Base-by-base conservation (phyloP, 2,113 vertebrate genomes). In the Pelodiscus sinensis region DNA sequence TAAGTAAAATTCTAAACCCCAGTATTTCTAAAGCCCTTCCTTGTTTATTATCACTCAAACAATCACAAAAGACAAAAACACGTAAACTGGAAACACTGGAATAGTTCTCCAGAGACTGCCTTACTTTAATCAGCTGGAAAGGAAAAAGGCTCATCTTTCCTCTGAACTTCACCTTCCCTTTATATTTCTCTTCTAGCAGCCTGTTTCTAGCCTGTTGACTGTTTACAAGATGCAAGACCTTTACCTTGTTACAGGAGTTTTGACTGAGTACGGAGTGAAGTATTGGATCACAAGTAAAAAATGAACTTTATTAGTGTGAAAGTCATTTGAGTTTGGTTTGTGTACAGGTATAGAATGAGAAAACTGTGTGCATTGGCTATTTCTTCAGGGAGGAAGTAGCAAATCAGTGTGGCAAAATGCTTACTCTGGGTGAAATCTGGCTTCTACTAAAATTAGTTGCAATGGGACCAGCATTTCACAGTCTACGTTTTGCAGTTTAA, bases 81-180 rank as follows among this genome's bases (percentile, higher is more conserved):
- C 24, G 4, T 55, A 2, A 27, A 2, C 2, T 3, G 8, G 10
- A 52, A 38, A 12, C 50, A n/a, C 2, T 38, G 3, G 29, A 27
- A 21, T 52, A 65, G 12, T 44, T 88, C 90, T 14, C 18, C 11
- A 35, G 14, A 1, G 3, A 2, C 81, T 91, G 88, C 29, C 29
- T 29, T 84, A 6, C 65, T 27, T 35, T 35, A 35, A 71, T 35
- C 24, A 56, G 1, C 31, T 31, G 78, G 24, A 3, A 8, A 31
- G 15, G 3, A 1, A 18, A 52, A 54, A 5, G 85, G 58, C 3
- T 86, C 7, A 56, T 8, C 54, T 8, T 81, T 56, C 22, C 1
- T 0, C 0, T 0, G 25, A 56, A 3, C 11, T 86, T 18, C 9
- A 79, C 65, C 27, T 24, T 81, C 2, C 55, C 19, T 15, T n/a